Conservation (phyloP, 2,888 invertebrate species). For the Drosophila setosimentum region DNA sequence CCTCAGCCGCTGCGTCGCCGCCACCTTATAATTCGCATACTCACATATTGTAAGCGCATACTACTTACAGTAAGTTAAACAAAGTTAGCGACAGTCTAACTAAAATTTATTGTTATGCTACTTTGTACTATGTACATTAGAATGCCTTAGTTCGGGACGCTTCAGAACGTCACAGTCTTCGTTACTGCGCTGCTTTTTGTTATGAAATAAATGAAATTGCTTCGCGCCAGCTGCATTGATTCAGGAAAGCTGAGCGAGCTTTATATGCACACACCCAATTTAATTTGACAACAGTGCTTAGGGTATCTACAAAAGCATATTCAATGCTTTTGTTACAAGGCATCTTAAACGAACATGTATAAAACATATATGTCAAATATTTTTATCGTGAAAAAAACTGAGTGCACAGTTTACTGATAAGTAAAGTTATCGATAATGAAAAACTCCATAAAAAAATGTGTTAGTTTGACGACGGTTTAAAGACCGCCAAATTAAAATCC, state of each 20-base stretch:
- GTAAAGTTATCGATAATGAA: not conserved
- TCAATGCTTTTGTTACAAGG: not conserved
- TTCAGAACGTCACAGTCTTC: slow-evolving; percentile 16
- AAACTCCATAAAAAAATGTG: not conserved
- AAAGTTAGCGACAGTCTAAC: slow-evolving; percentile 9
- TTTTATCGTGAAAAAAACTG: not conserved
- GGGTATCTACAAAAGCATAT: not conserved
- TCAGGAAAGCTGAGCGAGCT: slow-evolving; percentile 20
- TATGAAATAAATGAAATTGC: slow-evolving; percentile 36
- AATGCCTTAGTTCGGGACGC: slow-evolving; percentile 16
- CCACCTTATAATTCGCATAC: slow-evolving; percentile 33
- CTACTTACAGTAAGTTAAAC: slow-evolving; percentile 2
- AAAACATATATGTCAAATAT: not conserved
- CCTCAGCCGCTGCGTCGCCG: slow-evolving; percentile 10
- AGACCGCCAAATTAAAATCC: not conserved
- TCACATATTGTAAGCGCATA: slow-evolving; percentile 33
- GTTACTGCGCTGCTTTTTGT: slow-evolving; percentile 24
- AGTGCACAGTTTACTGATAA: not conserved
- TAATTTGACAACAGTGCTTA: not conserved
- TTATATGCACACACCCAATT: slow-evolving; percentile 3
- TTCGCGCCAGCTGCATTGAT: slow-evolving; percentile 38
- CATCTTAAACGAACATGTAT: not conserved
- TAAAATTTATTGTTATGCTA: slow-evolving; percentile 38
- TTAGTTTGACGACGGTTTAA: not conserved
- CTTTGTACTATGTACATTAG: slow-evolving; percentile 36